Evolutionary conservation across 2,888 invertebrate species (phyloP), one percentile per base, ranked within the genome.

Genomic region (Thecocarcelia acutangulata): DNA sequence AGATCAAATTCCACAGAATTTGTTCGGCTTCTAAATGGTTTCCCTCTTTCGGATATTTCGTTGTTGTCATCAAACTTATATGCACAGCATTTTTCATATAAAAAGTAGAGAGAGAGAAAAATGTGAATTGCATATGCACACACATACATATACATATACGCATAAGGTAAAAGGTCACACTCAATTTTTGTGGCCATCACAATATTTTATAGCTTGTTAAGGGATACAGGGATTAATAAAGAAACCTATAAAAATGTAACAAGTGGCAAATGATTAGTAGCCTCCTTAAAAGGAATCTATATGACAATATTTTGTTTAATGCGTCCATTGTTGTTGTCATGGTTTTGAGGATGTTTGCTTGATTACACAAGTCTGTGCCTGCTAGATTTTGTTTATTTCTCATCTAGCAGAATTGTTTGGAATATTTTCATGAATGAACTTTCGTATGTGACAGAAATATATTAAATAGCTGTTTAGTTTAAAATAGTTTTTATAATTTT

Each of bases 1-100:
- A 77, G 76, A 83, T 83, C 76, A 77, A 80, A 83, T 84, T 84
- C 83, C 70, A 72, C 9, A 28, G 70, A 80, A 83, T 63, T 83
- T 80, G 50, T 82, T 78, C 77, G 81, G 80, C 83, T 75, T 79
- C 52, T 70, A 82, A 78, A 74, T 78, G 82, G 70, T 61, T 82
- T 64, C 82, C 78, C n/a, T n/a, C n/a, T n/a, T 75, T 75, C 58
- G 69, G 44, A 64, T 5, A 11, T 59, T 64, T 12, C 56, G 11
- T 42, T 61, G 37, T 61, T 37, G 28, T 40, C 56, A 61, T 40
- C 17, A 54, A 33, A 44, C n/a, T n/a, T n/a, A n/a, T n/a, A n/a
- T n/a, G n/a, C n/a, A n/a, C n/a, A n/a, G n/a, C n/a, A n/a, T n/a
- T n/a, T n/a, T n/a, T n/a, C n/a, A n/a, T 42, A 64, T 46, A 44